Evolutionary conservation across 2,113 vertebrate species (phyloP), one percentile per base, ranked within the genome.

Genomic region (Cyanistes caeruleus): DNA sequence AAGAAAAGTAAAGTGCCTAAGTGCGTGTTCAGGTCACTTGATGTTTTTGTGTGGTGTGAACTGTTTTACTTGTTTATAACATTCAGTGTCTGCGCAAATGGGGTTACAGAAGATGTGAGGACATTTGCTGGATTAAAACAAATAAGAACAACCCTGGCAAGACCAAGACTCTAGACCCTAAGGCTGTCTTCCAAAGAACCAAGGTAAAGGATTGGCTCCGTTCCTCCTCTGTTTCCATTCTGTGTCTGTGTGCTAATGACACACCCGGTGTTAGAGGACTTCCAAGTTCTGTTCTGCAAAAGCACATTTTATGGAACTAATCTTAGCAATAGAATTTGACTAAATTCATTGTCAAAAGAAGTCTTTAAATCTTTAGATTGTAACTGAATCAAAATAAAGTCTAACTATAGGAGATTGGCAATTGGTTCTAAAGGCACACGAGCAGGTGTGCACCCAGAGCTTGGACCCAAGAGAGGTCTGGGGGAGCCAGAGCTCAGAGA

Each of bases 61-160:
- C 67, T 41, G 23, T 52, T 77, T 31, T 49, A 10, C 70, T 85
- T 87, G 51, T 93, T 68, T 44, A 0, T 75, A 55, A 86, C 43
- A 11, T 95, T 58, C 80, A 98, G 98, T 98, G 98, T 96, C 98
- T 99, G 46, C 99, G 99, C 80, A 99, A 99, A 75, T 99, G 99
- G 99, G 99, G 99, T 49, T 99, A 99, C 95, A 98, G 99, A 96
- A 98, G 99, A 84, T 99, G 99, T 90, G 99, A 99, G 97, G 99
- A 99, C 92, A 99, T 99, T 92, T 99, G 99, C 94, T 99, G 99
- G 99, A 99, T 99, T 98, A 99, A 99, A 97, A 99, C 99, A 10
- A 99, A 99, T 96, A 99, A 99, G 97, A 99, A 99, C 91, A 99
- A 99, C 93, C 99, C 99, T 53, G 99, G 99, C 13, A 99, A 99